phyloP scores from a whole-genome alignment of 2,888 invertebrate species.

The Pasiphila rectangulata region DNA sequence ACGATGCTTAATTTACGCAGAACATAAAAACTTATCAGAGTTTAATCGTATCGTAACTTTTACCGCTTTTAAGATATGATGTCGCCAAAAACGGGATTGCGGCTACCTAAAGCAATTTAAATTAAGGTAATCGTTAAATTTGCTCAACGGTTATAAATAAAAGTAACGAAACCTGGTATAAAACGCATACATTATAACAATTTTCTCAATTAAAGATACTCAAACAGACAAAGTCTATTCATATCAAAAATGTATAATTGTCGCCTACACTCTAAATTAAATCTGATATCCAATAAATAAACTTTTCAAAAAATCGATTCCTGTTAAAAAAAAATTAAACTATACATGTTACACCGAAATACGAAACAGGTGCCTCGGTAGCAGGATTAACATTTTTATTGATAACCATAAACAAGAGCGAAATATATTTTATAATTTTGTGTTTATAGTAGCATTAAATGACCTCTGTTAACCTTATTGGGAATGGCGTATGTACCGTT shows the following conservation, averaged over 20 bases:
- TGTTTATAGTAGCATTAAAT: constrained; percentile 38
- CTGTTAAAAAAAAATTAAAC: too few relatives aligned
- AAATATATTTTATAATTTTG: constrained; percentile 23
- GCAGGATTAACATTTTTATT: constrained; percentile 1
- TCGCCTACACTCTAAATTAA: too few relatives aligned
- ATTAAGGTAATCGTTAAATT: constrained; percentile 29
- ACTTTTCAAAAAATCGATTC: too few relatives aligned
- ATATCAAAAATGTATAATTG: too few relatives aligned
- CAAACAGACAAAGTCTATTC: too few relatives aligned
- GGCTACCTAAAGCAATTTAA: constrained; percentile 27
- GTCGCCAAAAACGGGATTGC: constrained; percentile 31
- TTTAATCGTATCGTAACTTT: constrained; percentile 44
- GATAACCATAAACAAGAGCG: not conserved
- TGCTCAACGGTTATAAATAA: not conserved
- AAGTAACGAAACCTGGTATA: not conserved
- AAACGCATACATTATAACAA: too few relatives aligned
- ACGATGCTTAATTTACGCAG: constrained; percentile 26
- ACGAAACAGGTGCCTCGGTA: too few relatives aligned
- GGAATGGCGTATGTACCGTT: constrained; percentile 34
- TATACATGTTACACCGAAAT: too few relatives aligned
- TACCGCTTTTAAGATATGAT: constrained; percentile 30
- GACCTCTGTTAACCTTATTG: constrained; percentile 49
- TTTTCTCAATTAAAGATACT: too few relatives aligned
- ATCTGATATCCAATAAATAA: too few relatives aligned
- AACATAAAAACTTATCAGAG: constrained; percentile 25